A percentile compares a stretch with the other conserved stretches of the same genome.
Conservation (phyloP, 2,113 vertebrate genomes). For the Phrynocephalus versicolor region DNA sequence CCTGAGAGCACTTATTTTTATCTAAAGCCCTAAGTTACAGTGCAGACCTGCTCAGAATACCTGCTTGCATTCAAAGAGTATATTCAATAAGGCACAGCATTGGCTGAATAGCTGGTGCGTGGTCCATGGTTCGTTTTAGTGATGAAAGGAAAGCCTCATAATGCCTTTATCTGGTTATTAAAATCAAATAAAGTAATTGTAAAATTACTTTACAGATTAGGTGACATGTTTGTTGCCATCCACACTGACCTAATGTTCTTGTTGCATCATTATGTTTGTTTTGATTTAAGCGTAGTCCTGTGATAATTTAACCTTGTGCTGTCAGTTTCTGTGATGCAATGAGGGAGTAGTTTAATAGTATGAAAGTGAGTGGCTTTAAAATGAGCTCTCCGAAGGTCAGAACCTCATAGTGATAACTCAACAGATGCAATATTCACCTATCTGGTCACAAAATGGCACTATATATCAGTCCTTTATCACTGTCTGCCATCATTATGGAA, state of each 20-base stretch:
- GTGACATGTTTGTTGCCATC: neutral
- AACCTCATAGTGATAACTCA: constrained; percentile 73
- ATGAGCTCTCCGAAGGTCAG: constrained; percentile 74
- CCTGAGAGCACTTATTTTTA: neutral
- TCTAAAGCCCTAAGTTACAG: neutral
- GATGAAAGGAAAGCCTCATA: neutral
- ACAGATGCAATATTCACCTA: constrained; percentile 81
- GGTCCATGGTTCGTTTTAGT: neutral
- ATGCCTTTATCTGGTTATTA: neutral
- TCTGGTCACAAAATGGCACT: constrained; percentile 59
- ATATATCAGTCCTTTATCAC: constrained; percentile 75
- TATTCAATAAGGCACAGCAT: neutral
- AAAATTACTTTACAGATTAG: neutral
- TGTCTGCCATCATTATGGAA: constrained; percentile 70
- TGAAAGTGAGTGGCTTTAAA: constrained; percentile 73
- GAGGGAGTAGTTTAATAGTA: constrained; percentile 63
- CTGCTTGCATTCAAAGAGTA: neutral
- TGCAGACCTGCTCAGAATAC: neutral
- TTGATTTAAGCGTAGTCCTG: constrained; percentile 66
- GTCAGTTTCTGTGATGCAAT: constrained; percentile 62
- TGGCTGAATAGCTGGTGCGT: neutral
- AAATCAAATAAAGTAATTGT: too few relatives aligned
- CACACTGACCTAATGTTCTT: constrained; percentile 12
- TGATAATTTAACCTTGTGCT: constrained; percentile 58
- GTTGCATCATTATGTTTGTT: constrained; percentile 60